Percentiles rank a stretch among this genome's conserved stretches.
Evolutionary conservation across 2,113 vertebrate genomes (phyloP).

Genomic region (Saimiri boliviensis): DNA sequence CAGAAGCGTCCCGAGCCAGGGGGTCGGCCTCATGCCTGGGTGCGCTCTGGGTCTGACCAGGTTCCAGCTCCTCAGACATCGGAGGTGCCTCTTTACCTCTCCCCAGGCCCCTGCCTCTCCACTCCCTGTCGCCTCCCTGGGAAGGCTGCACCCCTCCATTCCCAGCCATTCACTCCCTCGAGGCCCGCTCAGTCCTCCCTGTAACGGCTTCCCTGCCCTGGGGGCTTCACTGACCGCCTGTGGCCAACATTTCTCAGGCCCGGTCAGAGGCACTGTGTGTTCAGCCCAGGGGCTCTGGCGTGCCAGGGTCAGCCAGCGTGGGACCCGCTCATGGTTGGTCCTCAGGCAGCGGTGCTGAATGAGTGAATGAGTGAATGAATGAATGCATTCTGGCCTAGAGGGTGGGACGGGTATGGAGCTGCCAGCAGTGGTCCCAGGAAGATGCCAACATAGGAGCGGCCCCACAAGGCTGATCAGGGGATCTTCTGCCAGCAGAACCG

Average conservation of each 20-base stretch:
- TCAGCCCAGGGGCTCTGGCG: neutral
- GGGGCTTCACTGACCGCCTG: neutral
- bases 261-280: neutral
- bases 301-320: neutral
- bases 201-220: neutral
- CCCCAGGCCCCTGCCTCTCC: neutral
- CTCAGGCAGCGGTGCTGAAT: neutral
- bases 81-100: neutral
- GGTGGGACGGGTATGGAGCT: neutral
- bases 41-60: too few species aligned
- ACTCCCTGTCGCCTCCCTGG: neutral
- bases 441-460: neutral
- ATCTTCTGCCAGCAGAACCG: too few species aligned
- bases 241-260: neutral
- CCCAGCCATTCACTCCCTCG: neutral
- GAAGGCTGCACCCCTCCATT: neutral
- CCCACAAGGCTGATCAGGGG: neutral
- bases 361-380: neutral
- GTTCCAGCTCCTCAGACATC: too few species aligned
- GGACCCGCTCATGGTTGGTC: neutral
- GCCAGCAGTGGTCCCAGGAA: neutral
- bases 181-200: neutral
- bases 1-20: neutral
- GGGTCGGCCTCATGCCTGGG: neutral
- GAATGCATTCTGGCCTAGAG: neutral